Base-by-base conservation (phyloP, 2,888 invertebrate genomes). In the Laspeyria flexula region DNA sequence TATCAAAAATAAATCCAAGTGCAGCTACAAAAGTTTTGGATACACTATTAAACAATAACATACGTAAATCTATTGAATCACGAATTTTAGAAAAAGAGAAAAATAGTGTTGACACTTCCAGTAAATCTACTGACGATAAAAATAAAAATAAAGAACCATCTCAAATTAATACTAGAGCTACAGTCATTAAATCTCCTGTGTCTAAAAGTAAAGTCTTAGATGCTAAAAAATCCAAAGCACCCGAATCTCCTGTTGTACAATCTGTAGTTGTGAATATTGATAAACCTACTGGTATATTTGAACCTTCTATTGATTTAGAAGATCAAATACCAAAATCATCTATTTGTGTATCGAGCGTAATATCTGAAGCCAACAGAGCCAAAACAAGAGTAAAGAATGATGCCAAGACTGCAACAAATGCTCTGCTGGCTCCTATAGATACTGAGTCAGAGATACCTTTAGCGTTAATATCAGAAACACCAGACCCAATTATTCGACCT, bases 271-370 rank as follows among this genome's bases (percentile, higher is more conserved):
- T 92, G 0, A 90, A 90, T 72, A 83, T 89, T 3, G 92, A 93
- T 64, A 88, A 88, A 61, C 95, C 95, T 0, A 95, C 95, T 0
- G 95, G 95, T 5, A 94, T 95, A 69, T 96, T 96, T 79, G 95
- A 95, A 74, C 94, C 95, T 0, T 94, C 95, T 1, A 85, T 95
- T 23, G 95, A 95, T 79, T 84, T 95, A 52, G 95, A 95, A 85
- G 93, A 95, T 60, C 94, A 95, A 85, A 94, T 94, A 71, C 94
- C 94, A 0, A 90, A 93, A 48, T 88, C 93, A 2, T 93, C 94
- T 35, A 91, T 94, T 39, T 92, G 91, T 50, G 86, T 94, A 2
- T 86, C 66, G 48, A 87, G 79, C 62, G 61, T 77, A 41, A 60
- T 81, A 55, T 60, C 64, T 7, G 93, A 93, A 6, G 79, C 84